Conservation (phyloP, 2,797 vertebrate genomes). For the Leptoclinus maculatus region DNA sequence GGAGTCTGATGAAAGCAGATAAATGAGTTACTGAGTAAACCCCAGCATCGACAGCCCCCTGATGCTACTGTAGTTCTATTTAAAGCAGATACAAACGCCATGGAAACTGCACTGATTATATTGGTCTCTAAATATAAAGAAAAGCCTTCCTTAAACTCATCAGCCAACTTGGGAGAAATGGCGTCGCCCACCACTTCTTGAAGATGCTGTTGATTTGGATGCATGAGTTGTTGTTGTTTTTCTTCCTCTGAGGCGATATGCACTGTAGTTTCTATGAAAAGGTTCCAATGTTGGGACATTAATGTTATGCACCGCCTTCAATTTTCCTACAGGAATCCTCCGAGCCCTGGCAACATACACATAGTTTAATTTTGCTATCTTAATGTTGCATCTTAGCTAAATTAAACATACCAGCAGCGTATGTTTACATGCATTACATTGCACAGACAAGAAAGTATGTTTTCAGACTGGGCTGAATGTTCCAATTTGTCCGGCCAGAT, state of each 20-base stretch:
- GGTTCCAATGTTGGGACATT: neutral
- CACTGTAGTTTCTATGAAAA: constrained; percentile 2
- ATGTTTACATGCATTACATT: neutral
- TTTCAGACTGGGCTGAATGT: neutral
- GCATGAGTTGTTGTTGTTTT: constrained; percentile 25
- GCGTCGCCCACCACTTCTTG: constrained; percentile 15
- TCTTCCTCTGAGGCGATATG: constrained; percentile 12
- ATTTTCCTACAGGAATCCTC: constrained; percentile 11
- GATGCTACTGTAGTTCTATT: constrained; percentile 20
- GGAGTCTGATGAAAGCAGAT: neutral
- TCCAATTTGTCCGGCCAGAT: neutral
- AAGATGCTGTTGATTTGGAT: constrained; percentile 18
- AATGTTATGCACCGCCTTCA: neutral
- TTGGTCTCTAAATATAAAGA: constrained; percentile 48
- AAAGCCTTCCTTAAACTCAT: constrained; percentile 37
- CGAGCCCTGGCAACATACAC: neutral
- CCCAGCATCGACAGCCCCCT: neutral
- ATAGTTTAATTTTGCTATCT: neutral
- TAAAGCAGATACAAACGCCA: constrained; percentile 29
- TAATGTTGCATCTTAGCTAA: neutral
- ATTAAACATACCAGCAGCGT: neutral
- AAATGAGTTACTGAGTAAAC: constrained; percentile 23
- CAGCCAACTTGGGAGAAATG: constrained; percentile 23
- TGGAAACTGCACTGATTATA: constrained; percentile 50
- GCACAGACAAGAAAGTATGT: neutral